Percentiles rank a stretch among this genome's conserved stretches.
These are phyloP conservation scores for Oncorhynchus keta DNA, from an alignment of 2,113 vertebrate species.

Conservation along the genomic window DNA sequence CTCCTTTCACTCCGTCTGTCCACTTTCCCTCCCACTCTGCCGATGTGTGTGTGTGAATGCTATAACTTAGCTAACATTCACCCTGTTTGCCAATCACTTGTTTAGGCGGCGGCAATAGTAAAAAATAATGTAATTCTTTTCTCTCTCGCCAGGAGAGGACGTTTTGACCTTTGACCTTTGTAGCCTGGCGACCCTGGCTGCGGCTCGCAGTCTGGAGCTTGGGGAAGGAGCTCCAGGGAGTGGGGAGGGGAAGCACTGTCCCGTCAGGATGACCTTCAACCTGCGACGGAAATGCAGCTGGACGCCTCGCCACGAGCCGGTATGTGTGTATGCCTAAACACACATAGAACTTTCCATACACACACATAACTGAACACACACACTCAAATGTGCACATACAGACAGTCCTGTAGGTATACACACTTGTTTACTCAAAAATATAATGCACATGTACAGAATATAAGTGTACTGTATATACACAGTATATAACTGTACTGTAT, in stretches of 20 bases:
- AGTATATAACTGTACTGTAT: no score
- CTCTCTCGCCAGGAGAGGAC: conserved; percentile 75
- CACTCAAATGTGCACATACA: no score
- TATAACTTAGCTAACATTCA: not conserved
- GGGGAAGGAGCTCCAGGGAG: conserved; percentile 44
- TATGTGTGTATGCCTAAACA: conserved; percentile 61
- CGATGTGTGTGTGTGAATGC: conserved; percentile 17
- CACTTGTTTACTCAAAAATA: no score
- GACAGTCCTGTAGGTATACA: no score
- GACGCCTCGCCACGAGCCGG: conserved; percentile 89
- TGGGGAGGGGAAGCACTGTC: conserved; percentile 43
- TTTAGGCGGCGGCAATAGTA: no score
- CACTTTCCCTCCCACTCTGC: not conserved
- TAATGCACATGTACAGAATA: no score
- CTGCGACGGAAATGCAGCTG: conserved; percentile 90
- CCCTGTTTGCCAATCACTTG: not conserved
- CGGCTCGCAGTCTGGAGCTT: conserved; percentile 84
- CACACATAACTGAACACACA: no score
- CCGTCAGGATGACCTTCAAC: conserved; percentile 79
- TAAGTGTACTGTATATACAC: no score
- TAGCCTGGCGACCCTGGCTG: conserved; percentile 88
- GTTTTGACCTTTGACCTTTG: conserved; percentile 87
- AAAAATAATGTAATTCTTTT: no score
- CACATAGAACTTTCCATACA: no score
- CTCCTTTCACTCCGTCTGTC: conserved; percentile 6